A percentile compares a stretch with the other conserved stretches of the same genome.
Conservation (phyloP, 92 coral and sea anemone species). For the Actinernus sp. region DNA sequence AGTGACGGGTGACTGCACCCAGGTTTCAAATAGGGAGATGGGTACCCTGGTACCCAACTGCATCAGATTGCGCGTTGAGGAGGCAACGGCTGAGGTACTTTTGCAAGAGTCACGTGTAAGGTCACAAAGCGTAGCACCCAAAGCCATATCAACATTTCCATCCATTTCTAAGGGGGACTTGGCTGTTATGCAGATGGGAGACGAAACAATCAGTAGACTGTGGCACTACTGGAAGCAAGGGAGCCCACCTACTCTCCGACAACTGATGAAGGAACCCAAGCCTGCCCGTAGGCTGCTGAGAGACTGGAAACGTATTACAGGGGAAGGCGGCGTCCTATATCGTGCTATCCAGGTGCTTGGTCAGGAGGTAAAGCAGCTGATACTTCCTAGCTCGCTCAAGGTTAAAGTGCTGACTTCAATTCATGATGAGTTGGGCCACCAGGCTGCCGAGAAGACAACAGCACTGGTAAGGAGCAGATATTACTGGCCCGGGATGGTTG, state of each 20-base stretch:
- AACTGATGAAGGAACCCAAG: constrained; percentile 50
- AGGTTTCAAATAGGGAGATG: no score
- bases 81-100: no score
- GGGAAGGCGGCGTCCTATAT: constrained; percentile 52
- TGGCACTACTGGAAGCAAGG: constrained; percentile 42
- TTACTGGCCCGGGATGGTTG: constrained; percentile 50
- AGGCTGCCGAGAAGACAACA: constrained; percentile 39
- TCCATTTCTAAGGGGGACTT: constrained; percentile 21
- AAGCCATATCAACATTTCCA: no score
- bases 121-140: no score
- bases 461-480: constrained; percentile 24
- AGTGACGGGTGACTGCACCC: no score
- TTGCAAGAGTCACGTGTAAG: no score
- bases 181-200: constrained; percentile 26
- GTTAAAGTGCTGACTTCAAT: constrained; percentile 31
- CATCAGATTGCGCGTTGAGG: no score
- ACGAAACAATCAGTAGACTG: constrained; percentile 41
- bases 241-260: constrained; percentile 60
- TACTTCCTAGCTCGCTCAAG: constrained; percentile 53
- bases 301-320: constrained; percentile 49
- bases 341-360: constrained; percentile 12
- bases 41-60: no score
- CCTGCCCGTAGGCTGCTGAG: constrained; percentile 41
- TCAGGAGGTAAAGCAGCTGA: constrained; percentile 36
- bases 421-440: constrained; percentile 69